phyloP scores from a whole-genome alignment of 2,797 vertebrate species.

The Mormyrops attenuatus region DNA sequence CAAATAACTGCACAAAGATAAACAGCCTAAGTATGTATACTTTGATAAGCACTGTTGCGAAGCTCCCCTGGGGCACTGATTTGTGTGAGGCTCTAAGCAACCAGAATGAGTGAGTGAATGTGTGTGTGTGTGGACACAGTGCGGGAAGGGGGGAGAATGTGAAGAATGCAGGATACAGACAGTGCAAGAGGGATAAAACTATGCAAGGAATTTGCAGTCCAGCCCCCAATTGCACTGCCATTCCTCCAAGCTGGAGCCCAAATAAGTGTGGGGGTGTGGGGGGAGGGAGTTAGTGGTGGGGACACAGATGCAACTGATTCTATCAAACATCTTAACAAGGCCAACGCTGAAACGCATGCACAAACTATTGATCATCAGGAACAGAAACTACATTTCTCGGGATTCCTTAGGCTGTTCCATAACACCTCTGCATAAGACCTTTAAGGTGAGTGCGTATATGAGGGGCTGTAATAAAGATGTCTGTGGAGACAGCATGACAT shows the following conservation, averaged over 20 bases:
- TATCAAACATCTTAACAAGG: neutral
- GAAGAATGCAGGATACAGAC: slow-evolving; percentile 37
- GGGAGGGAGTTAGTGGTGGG: neutral
- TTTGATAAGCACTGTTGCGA: neutral
- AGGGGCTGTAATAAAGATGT: neutral
- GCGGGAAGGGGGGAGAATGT: slow-evolving; percentile 23
- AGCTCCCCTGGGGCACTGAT: neutral
- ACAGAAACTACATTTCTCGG: neutral
- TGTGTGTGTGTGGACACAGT: neutral
- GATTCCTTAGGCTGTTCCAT: neutral
- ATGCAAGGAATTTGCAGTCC: slow-evolving; percentile 35
- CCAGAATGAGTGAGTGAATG: neutral
- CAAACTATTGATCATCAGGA: neutral
- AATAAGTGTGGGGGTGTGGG: neutral
- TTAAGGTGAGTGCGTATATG: neutral
- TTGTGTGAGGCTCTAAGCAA: neutral
- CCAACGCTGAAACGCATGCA: neutral
- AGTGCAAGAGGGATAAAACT: slow-evolving; percentile 27
- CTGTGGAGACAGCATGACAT: neutral
- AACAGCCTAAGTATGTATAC: slow-evolving; percentile 1
- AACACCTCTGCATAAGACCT: neutral
- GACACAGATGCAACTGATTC: neutral
- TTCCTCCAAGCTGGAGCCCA: slow-evolving; percentile 24
- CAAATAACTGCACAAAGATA: neutral
- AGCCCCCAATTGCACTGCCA: slow-evolving; percentile 37